A percentile compares a stretch with the other conserved stretches of the same genome.
phyloP scores from a whole-genome alignment of 1,140 invertebrate genomes.

The Uloborus diversus region DNA sequence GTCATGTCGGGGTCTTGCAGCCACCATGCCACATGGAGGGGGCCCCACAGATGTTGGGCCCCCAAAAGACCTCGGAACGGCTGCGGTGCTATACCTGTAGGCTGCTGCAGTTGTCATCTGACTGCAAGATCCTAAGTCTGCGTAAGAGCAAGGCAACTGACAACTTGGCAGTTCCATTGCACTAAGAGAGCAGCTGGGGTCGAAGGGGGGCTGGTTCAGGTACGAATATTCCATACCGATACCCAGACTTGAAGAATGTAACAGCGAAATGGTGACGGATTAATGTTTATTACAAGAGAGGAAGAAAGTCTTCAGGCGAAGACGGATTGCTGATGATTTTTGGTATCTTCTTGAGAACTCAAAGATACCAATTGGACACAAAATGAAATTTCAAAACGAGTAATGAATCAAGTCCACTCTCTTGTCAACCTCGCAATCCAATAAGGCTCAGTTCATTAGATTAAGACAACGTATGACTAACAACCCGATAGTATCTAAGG shows the following conservation, averaged over 20 bases:
- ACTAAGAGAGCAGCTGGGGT: conserved; percentile 72
- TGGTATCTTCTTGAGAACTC: too few relatives aligned
- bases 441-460: too few relatives aligned
- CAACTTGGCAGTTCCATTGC: conserved; percentile 70
- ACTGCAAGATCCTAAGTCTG: conserved; percentile 83
- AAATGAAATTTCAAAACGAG: too few relatives aligned
- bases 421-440: too few relatives aligned
- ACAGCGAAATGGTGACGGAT: conserved; percentile 36
- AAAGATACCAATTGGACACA: too few relatives aligned
- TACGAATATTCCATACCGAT: conserved; percentile 76
- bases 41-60: conserved; percentile 25
- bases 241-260: conserved; percentile 34
- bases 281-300: too few relatives aligned
- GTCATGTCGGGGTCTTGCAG: conserved; percentile 50
- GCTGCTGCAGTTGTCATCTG: conserved; percentile 77
- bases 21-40: conserved; percentile 43
- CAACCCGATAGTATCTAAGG: too few relatives aligned
- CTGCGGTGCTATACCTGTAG: conserved; percentile 40
- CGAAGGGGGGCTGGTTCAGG: conserved; percentile 76
- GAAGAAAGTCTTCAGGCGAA: too few relatives aligned
- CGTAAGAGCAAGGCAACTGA: conserved; percentile 79
- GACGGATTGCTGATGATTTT: too few relatives aligned
- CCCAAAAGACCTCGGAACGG: conserved; percentile 49
- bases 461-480: too few relatives aligned
- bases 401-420: too few relatives aligned